phyloP scores from a whole-genome alignment of 2,113 vertebrate genomes.

The Lasiurus cinereus region DNA sequence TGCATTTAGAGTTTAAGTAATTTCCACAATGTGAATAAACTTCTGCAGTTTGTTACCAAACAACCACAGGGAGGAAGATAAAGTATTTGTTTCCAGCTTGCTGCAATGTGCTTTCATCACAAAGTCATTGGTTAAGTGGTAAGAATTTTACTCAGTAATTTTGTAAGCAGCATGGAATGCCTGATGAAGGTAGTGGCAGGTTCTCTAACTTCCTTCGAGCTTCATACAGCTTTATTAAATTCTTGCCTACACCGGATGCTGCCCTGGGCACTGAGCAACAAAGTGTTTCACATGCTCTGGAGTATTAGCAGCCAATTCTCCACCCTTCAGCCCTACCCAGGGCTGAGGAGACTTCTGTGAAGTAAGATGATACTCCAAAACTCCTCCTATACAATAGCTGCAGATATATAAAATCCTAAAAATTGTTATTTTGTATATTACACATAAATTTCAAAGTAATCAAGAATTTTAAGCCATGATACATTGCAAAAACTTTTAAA shows the following conservation, averaged over 20 bases:
- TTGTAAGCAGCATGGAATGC: neutral
- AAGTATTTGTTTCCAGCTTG: slow-evolving; percentile 44
- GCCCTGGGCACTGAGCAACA: neutral
- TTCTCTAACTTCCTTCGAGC: neutral
- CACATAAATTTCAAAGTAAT: slow-evolving; percentile 5
- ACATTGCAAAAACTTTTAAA: neutral
- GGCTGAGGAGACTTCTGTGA: neutral
- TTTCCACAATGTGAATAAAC: slow-evolving; percentile 4
- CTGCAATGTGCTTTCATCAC: slow-evolving; percentile 18
- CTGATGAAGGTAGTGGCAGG: neutral
- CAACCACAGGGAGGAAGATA: neutral
- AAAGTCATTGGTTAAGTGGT: slow-evolving; percentile 42
- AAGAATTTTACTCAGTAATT: slow-evolving; percentile 31
- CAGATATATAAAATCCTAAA: neutral
- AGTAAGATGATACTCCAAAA: neutral
- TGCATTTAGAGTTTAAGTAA: slow-evolving; percentile 4
- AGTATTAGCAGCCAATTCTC: neutral
- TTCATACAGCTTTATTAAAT: slow-evolving; percentile 23
- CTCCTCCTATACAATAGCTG: neutral
- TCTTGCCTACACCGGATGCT: neutral
- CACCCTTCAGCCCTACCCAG: neutral
- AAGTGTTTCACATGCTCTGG: neutral
- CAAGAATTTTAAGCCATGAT: neutral
- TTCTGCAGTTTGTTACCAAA: slow-evolving; percentile 34
- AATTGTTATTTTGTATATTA: neutral